Evolutionary conservation across 2,888 invertebrate species (phyloP).

Genomic region (Caenorhabditis imperialis): DNA sequence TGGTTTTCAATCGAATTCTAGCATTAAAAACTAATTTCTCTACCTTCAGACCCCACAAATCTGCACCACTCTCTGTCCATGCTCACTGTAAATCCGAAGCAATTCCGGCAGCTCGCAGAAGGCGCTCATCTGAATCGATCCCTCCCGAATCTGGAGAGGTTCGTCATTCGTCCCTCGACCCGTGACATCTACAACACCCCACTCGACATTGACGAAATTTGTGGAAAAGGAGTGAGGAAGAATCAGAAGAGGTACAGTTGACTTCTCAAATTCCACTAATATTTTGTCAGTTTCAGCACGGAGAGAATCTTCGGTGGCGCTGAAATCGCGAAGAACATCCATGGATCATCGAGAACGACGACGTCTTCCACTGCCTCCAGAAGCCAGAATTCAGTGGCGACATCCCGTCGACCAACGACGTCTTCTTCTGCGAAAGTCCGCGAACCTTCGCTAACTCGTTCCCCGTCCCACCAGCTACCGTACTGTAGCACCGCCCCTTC

Average conservation of each 20-base stretch:
- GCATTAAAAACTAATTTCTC: no score
- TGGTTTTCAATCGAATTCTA: no score
- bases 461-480: constrained; percentile 1
- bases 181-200: constrained; percentile 38
- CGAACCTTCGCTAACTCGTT: neutral
- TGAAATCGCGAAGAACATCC: constrained; percentile 18
- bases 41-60: constrained; percentile 16
- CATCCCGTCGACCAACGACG: constrained; percentile 16
- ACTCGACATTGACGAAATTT: constrained; percentile 45
- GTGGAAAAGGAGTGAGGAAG: constrained; percentile 34
- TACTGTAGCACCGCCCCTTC: constrained; percentile 44
- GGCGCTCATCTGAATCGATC: constrained; percentile 6
- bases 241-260: constrained; percentile 29
- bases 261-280: neutral
- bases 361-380: neutral
- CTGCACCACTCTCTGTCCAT: constrained; percentile 31
- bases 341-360: constrained; percentile 10
- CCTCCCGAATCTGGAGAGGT: constrained; percentile 18
- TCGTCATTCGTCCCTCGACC: constrained; percentile 23
- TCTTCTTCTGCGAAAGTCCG: constrained; percentile 30
- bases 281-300: constrained; percentile 11
- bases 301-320: constrained; percentile 43
- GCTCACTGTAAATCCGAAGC: constrained; percentile 3
- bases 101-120: neutral
- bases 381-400: neutral